Base-by-base conservation (phyloP, 2,797 vertebrate species). In the Lerista edwardsae region DNA sequence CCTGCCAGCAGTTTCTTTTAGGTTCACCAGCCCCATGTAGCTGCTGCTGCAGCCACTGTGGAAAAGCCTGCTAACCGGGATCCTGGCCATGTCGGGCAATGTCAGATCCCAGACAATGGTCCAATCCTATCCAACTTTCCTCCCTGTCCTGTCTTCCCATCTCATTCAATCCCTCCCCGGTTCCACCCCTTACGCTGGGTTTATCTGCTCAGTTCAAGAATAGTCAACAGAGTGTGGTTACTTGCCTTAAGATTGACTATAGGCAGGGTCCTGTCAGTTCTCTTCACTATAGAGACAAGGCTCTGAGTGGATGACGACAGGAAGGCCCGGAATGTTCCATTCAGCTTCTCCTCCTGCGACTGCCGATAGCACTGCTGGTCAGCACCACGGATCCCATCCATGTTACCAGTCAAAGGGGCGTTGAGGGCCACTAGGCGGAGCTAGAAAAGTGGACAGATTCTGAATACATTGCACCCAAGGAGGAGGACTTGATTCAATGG, bases 351-450 rank as follows among this genome's bases (percentile, higher is more conserved):
- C 85, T 96, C 92, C 89, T 91, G 93, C 0, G 94, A 88, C 89
- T 96, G 94, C 41, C 87, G 91, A 91, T 94, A 90, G 88, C 95
- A 95, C 86, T 94, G 94, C 55, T 94, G 89, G 87, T 96, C 94
- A 0, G 90, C 93, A 0, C 94, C 94, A 0, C 91, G 90, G 75
- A 95, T 79, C 79, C 95, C 94, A 0, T 88, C 93, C 91, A 94
- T 93, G 5, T 91, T 81, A 0, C 91, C 93, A 0, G 89, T 6
- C 0, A 95, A 89, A 15, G 92, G 91, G 64, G 91, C 61, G 3
- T 93, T 93, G 27, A 95, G 87, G 15, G 94, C 94, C 1, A 89
- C 90, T 85, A 94, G 80, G 6, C 90, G 94, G 76, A 96, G 93
- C 94, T 94, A 68, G 31, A 47, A 74, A 75, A 68, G 17, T 27